A percentile compares a stretch with the other conserved stretches of the same genome.
These are phyloP conservation scores for Tiliacea citrago DNA, from an alignment of 2,888 invertebrate genomes.

Conservation along the genomic window DNA sequence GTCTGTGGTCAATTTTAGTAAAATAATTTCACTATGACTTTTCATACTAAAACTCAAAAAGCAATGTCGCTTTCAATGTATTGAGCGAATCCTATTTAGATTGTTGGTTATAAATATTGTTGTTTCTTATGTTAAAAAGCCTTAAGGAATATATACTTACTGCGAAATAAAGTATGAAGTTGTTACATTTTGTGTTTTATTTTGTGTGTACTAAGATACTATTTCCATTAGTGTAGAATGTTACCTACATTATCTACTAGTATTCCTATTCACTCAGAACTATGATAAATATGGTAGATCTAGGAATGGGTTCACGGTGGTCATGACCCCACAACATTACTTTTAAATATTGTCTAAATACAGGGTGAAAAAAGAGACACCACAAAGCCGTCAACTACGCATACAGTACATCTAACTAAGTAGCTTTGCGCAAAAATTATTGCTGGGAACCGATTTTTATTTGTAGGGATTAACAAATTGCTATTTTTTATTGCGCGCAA, in stretches of 20 bases:
- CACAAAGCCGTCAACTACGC: too few relatives aligned
- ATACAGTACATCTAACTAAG: too few relatives aligned
- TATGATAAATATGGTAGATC: background rate
- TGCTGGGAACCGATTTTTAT: too few relatives aligned
- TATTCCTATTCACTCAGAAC: background rate
- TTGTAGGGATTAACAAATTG: too few relatives aligned
- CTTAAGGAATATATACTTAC: conserved; percentile 62
- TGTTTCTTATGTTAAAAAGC: conserved; percentile 66
- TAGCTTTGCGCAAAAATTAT: too few relatives aligned
- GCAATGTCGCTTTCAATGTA: conserved; percentile 48
- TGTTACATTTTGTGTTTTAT: conserved; percentile 53
- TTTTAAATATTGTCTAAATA: background rate
- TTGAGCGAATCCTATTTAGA: conserved; percentile 60
- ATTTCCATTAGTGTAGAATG: background rate
- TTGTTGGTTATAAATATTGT: conserved; percentile 64
- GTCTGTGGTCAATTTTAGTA: conserved; percentile 50
- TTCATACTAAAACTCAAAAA: conserved; percentile 38
- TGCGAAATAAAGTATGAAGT: conserved; percentile 69
- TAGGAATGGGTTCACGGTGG: background rate
- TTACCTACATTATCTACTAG: background rate
- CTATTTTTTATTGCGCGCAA: too few relatives aligned
- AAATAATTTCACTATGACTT: conserved; percentile 41
- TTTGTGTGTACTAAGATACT: background rate
- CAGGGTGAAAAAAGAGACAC: too few relatives aligned
- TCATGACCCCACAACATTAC: background rate